A percentile compares a stretch with the other conserved stretches of the same genome.
Conservation (phyloP, 2,888 invertebrate species). For the Protodeltote pygarga region DNA sequence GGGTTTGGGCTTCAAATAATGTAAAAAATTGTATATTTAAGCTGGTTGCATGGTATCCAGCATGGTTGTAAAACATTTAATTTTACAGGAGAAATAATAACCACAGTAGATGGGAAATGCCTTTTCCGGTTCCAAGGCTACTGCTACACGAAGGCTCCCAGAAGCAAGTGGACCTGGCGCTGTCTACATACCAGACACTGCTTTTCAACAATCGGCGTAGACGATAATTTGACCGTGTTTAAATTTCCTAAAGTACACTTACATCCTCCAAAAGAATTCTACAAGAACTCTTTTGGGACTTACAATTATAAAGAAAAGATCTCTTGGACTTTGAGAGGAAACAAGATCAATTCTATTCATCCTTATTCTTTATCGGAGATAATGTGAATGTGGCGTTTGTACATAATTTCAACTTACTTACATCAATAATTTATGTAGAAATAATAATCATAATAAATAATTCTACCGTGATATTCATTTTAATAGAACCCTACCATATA, state of each 20-base stretch:
- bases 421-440: too few species aligned
- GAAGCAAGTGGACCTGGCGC: conserved; percentile 52
- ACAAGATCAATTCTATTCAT: too few species aligned
- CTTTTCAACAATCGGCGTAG: conserved; percentile 46
- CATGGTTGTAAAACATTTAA: conserved; percentile 1
- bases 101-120: conserved; percentile 41
- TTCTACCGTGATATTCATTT: too few species aligned
- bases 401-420: too few species aligned
- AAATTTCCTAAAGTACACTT: conserved; percentile 38
- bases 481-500: too few species aligned
- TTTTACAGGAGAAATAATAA: conserved; percentile 52
- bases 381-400: too few species aligned
- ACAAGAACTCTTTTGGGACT: conserved; percentile 22
- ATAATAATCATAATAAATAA: too few species aligned
- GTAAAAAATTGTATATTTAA: too few species aligned
- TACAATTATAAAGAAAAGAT: conserved; percentile 18
- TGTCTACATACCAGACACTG: conserved; percentile 62
- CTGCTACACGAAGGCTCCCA: conserved; percentile 52
- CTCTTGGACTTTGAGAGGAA: conserved; percentile 14
- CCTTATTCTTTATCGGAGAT: too few species aligned
- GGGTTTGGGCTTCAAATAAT: too few species aligned
- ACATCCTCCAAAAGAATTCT: conserved; percentile 46
- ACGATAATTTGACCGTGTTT: conserved; percentile 23
- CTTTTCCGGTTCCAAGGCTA: conserved; percentile 52
- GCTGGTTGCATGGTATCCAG: too few species aligned